A percentile compares a stretch with the other conserved stretches of the same genome.
Evolutionary conservation across 2,113 vertebrate species (phyloP).

Genomic region (Callorhinus ursinus): DNA sequence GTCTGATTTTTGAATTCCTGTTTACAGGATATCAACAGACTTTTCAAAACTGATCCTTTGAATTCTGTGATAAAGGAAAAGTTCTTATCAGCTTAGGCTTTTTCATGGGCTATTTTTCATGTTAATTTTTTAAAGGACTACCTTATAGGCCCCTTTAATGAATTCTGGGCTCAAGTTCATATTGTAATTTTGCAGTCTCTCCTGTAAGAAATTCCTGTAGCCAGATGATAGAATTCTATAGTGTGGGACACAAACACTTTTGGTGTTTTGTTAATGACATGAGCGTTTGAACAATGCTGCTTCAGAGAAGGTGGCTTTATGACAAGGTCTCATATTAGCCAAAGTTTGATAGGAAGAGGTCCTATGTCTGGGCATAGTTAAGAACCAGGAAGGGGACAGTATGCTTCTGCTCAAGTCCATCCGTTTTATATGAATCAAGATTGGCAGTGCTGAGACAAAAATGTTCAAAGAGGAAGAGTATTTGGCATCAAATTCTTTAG

Average conservation of each 20-base stretch:
- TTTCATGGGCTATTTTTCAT: not conserved
- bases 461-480: not conserved
- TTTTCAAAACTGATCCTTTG: not conserved
- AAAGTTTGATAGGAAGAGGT: not conserved
- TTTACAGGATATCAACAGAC: not conserved
- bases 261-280: not conserved
- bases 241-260: not conserved
- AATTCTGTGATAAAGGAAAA: not conserved
- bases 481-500: not conserved
- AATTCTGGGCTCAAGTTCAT: not conserved
- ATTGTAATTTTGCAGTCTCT: not conserved
- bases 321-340: not conserved
- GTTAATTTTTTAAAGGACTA: not conserved
- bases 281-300: not conserved
- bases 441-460: not conserved
- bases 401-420: not conserved
- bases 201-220: not conserved
- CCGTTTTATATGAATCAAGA: not conserved
- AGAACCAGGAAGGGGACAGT: not conserved
- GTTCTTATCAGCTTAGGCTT: not conserved
- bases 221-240: not conserved
- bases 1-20: not conserved
- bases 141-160: not conserved
- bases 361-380: not conserved
- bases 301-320: not conserved